These are phyloP conservation scores for Eugnorisma glareosa DNA, from an alignment of 2,888 invertebrate genomes.

Conservation along the genomic window DNA sequence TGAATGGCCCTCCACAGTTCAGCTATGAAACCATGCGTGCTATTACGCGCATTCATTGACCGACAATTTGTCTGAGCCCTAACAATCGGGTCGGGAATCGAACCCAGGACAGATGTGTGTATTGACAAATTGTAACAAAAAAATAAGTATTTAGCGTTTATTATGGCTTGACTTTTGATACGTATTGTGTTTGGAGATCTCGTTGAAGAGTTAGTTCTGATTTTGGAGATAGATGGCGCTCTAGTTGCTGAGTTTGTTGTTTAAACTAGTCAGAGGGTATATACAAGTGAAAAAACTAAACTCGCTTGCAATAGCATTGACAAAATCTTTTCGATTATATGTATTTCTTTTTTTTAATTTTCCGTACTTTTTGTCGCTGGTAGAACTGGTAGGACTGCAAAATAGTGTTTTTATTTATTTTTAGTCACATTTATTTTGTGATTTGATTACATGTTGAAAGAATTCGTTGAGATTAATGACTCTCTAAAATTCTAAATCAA, in stretches of 20 bases:
- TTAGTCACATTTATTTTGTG: no score
- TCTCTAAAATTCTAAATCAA: background rate
- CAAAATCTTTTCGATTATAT: background rate
- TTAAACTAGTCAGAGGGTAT: background rate
- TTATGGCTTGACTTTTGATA: constrained; percentile 39
- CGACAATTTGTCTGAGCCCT: constrained; percentile 72
- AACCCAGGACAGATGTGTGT: constrained; percentile 74
- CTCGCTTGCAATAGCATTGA: background rate
- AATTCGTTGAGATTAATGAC: background rate
- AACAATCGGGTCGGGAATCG: constrained; percentile 66
- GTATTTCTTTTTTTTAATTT: no score
- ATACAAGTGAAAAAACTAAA: background rate
- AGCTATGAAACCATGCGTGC: constrained; percentile 63
- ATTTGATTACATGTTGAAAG: background rate
- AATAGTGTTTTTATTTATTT: background rate
- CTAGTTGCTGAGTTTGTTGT: background rate
- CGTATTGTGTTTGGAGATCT: background rate
- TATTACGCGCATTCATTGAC: constrained; percentile 69
- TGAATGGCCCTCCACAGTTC: constrained; percentile 47
- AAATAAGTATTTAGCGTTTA: constrained; percentile 67
- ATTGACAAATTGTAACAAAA: constrained; percentile 72
- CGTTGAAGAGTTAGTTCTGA: constrained; percentile 14
- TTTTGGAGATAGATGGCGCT: constrained; percentile 32
- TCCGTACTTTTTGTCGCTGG: background rate
- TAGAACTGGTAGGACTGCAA: background rate